Evolutionary conservation across 2,888 invertebrate species (phyloP).

Genomic region (Agrilus mali): DNA sequence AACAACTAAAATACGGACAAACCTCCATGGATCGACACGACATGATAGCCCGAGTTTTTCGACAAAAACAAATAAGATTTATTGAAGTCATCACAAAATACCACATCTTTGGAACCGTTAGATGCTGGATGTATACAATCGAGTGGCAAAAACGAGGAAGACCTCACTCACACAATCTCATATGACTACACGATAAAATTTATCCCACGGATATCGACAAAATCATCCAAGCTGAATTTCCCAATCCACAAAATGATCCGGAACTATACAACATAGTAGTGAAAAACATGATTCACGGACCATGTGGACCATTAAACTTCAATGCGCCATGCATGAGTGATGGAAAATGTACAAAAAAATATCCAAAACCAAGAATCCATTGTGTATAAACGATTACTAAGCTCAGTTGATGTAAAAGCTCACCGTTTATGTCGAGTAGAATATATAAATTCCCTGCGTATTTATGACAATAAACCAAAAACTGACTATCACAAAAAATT

Average conservation of each 20-base stretch:
- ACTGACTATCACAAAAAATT: too few relatives aligned
- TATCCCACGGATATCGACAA: constrained; percentile 21
- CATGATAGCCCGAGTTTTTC: constrained; percentile 18
- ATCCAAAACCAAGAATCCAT: too few relatives aligned
- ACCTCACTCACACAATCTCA: constrained; percentile 22
- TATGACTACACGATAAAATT: constrained; percentile 21
- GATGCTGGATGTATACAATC: constrained; percentile 21
- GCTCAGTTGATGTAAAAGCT: too few relatives aligned
- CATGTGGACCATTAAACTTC: constrained; percentile 26
- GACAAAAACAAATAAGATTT: constrained; percentile 15
- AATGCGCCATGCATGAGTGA: constrained; percentile 29
- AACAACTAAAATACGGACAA: background rate
- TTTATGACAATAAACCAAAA: too few relatives aligned
- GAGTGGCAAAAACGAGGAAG: constrained; percentile 22
- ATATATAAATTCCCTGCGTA: too few relatives aligned
- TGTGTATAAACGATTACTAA: too few relatives aligned
- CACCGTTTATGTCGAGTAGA: too few relatives aligned
- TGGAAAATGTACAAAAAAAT: constrained; percentile 24
- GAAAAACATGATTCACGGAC: constrained; percentile 23
- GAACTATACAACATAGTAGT: constrained; percentile 18
- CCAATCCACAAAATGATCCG: constrained; percentile 19
- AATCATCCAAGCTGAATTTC: constrained; percentile 24
- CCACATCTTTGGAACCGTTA: constrained; percentile 16
- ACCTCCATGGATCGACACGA: constrained; percentile 9
- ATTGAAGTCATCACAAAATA: constrained; percentile 17